phyloP scores from a whole-genome alignment of 2,888 invertebrate genomes.

The Branchinecta sandiegonensis region DNA sequence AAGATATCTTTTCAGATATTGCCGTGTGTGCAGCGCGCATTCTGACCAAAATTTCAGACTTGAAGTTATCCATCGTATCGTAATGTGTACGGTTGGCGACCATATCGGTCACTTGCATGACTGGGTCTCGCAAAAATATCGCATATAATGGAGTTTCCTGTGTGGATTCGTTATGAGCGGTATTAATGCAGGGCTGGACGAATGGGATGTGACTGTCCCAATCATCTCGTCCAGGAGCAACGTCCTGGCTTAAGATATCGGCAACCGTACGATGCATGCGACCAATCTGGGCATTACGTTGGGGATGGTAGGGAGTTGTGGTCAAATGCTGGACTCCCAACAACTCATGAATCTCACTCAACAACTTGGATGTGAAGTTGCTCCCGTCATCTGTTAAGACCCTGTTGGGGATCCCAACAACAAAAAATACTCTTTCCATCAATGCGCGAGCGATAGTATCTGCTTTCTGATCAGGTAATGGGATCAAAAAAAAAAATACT shows the following conservation, averaged over 20 bases:
- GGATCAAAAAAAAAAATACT: background rate
- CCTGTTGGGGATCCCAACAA: constrained; percentile 26
- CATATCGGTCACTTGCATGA: background rate
- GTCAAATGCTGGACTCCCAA: constrained; percentile 24
- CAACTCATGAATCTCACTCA: constrained; percentile 21
- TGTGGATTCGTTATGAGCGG: background rate
- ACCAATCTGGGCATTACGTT: constrained; percentile 29
- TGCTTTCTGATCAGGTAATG: constrained; percentile 10
- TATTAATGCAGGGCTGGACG: background rate
- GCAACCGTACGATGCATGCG: constrained; percentile 28
- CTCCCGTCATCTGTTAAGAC: constrained; percentile 28
- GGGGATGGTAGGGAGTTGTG: constrained; percentile 28
- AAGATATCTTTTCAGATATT: background rate
- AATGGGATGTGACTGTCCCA: background rate
- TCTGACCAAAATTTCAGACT: background rate
- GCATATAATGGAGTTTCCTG: background rate
- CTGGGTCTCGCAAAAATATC: background rate
- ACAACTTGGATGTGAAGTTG: constrained; percentile 27
- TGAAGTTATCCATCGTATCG: background rate
- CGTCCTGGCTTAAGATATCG: background rate
- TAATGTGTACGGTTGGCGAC: background rate
- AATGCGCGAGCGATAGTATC: background rate
- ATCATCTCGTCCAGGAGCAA: constrained; percentile 1
- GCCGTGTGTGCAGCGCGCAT: background rate
- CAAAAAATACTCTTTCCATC: background rate